Base-by-base conservation (phyloP, 2,888 invertebrate species). In the Dolichopus griseipennis region DNA sequence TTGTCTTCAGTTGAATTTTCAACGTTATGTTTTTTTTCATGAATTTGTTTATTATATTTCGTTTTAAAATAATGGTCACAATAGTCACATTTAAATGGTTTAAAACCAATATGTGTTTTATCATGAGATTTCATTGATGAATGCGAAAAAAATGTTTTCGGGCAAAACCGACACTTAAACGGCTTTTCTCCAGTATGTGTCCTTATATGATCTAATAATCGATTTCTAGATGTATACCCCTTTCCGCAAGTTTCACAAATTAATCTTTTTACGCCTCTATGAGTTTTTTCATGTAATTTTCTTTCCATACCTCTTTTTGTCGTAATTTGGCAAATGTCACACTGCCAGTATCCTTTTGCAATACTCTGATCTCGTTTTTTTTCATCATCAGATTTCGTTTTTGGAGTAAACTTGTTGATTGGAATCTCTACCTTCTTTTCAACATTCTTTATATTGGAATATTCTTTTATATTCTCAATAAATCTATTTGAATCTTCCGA, bases 191-290 rank as follows among this genome's bases (percentile, higher is more conserved):
- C 52, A 18, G 52, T 52, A n/a, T 52, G 52, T 12, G 52, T 52
- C 2, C 52, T 12, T 18, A 52, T 52, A 52, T 52, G 52, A 18
- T 52, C 52, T 52, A 52, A 52, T 18, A 52, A n/a, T 15, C 52
- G 15, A n/a, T 52, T 52, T 18, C 20, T 64, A 64, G 20, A 20
- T n/a, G 33, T 64, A 64, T 64, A 64, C 20, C 64, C 64, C 37
- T 64, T 64, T 2, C 64, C 64, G 12, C 64, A 64, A 1, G 64
- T 64, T 37, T 64, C 64, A 20, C 64, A 64, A 20, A 64, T 64
- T 4, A 64, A 18, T n/a, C 64, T 33, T 64, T 64, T 64, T 2
- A 64, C 64, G 37, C 64, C 64, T 12, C 37, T 33, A 37, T 64
- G 64, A 34, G 33, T 64, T 37, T 64, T 64, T 20, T 33, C 33